Conservation (phyloP, 2,888 invertebrate genomes). For the Itoplectis maculator region DNA sequence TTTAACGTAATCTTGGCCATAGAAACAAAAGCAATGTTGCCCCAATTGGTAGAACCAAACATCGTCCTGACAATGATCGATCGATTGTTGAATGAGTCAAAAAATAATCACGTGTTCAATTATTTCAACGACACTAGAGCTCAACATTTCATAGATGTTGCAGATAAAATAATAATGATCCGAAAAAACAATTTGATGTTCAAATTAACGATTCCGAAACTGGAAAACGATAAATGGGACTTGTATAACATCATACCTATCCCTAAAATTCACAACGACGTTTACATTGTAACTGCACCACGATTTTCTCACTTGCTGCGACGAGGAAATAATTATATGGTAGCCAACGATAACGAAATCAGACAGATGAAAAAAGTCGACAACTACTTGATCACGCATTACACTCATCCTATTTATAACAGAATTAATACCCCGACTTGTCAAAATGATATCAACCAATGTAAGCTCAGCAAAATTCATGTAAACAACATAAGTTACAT, state of each 20-base stretch:
- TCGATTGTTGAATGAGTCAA: constrained; percentile 30
- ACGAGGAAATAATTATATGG: constrained; percentile 36
- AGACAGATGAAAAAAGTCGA: constrained; percentile 14
- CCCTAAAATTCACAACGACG: constrained; percentile 36
- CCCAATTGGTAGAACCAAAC: constrained; percentile 35
- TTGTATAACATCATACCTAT: constrained; percentile 43
- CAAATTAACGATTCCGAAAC: constrained; percentile 39
- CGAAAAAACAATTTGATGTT: constrained; percentile 37
- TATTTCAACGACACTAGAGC: constrained; percentile 45
- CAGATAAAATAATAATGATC: constrained; percentile 41
- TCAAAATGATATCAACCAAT: constrained; percentile 8
- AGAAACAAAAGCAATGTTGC: constrained; percentile 39
- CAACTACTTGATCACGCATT: not conserved
- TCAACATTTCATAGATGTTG: constrained; percentile 43
- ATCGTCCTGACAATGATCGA: constrained; percentile 10
- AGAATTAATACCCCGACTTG: constrained; percentile 17
- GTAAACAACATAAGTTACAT: constrained; percentile 7
- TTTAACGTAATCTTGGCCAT: constrained; percentile 33
- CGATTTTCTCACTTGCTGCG: constrained; percentile 38
- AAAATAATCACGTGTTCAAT: constrained; percentile 36
- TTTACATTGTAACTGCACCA: constrained; percentile 40
- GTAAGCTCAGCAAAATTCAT: constrained; percentile 11
- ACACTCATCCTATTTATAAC: not conserved
- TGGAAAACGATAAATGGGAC: constrained; percentile 40
- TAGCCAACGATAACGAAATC: constrained; percentile 28